These are phyloP conservation scores for Epizoanthus ramosus DNA, from an alignment of 92 coral and sea anemone genomes.

Conservation along the genomic window DNA sequence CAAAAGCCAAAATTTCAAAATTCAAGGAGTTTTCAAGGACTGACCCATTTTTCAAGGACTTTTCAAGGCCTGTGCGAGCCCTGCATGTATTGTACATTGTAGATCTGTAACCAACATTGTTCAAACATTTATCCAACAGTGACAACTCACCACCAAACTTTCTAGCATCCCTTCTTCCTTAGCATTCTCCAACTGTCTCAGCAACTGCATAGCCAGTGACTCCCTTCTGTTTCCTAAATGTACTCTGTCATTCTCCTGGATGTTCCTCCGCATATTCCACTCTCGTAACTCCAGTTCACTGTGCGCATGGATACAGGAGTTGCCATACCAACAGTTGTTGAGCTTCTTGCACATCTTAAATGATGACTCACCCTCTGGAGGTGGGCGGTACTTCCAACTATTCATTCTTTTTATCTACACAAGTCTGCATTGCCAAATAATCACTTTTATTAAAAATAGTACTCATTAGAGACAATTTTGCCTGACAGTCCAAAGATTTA, in stretches of 20 bases:
- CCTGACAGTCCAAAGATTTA: no score
- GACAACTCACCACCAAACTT: constrained; percentile 8
- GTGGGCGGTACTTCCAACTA: constrained; percentile 53
- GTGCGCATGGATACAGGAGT: constrained; percentile 52
- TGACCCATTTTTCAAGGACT: no score
- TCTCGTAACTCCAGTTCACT: constrained; percentile 45
- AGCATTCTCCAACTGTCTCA: neutral
- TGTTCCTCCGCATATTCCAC: constrained; percentile 39
- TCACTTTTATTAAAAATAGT: no score
- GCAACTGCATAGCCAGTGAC: constrained; percentile 12
- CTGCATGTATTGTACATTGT: no score
- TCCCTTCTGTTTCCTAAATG: neutral
- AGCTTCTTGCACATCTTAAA: constrained; percentile 48
- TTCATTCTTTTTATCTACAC: constrained; percentile 7
- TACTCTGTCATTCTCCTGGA: neutral
- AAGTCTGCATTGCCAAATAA: no score
- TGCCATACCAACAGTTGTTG: constrained; percentile 40
- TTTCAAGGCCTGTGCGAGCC: no score
- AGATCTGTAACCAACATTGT: neutral
- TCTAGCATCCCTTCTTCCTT: neutral
- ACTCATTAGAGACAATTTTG: no score
- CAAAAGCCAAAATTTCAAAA: no score
- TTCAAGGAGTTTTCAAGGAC: no score
- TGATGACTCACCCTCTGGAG: constrained; percentile 54
- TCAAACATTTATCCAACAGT: neutral